Conservation (phyloP, 2,888 invertebrate genomes). For the Eupithecia subfuscata region DNA sequence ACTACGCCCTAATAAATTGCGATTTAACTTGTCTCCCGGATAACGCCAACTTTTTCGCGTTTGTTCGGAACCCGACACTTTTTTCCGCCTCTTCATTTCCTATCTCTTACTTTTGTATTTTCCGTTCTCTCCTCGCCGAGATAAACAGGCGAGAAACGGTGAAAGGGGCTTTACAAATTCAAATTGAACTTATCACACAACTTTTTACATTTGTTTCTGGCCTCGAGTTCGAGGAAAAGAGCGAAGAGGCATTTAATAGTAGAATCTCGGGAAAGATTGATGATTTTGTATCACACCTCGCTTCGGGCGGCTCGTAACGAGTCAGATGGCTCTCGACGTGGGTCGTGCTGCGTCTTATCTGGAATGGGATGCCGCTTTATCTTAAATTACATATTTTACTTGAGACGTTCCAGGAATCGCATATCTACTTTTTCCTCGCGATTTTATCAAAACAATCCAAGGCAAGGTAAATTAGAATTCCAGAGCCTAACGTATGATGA, state of each 20-base stretch:
- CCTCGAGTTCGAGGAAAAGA: slow-evolving; percentile 81
- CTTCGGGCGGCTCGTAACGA: slow-evolving; percentile 83
- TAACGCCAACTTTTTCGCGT: slow-evolving; percentile 83
- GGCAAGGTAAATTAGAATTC: slow-evolving; percentile 49
- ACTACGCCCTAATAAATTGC: slow-evolving; percentile 83
- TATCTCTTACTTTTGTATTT: slow-evolving; percentile 85
- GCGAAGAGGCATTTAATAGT: slow-evolving; percentile 84
- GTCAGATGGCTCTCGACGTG: slow-evolving; percentile 80
- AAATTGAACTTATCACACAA: slow-evolving; percentile 85
- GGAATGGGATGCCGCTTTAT: slow-evolving; percentile 82
- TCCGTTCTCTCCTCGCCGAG: slow-evolving; percentile 80
- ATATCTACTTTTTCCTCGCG: slow-evolving; percentile 59
- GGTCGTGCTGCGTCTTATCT: slow-evolving; percentile 82
- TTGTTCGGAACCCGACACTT: slow-evolving; percentile 83
- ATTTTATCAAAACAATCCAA: slow-evolving; percentile 58
- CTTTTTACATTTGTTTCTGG: slow-evolving; percentile 85
- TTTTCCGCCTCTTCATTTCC: slow-evolving; percentile 84
- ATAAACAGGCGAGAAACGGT: slow-evolving; percentile 84
- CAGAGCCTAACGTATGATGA: slow-evolving; percentile 28
- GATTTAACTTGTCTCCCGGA: slow-evolving; percentile 84
- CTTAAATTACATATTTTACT: slow-evolving; percentile 84
- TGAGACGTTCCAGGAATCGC: slow-evolving; percentile 73
- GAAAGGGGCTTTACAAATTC: slow-evolving; percentile 85
- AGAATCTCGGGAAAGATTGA: slow-evolving; percentile 84
- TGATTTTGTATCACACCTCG: slow-evolving; percentile 85